Conservation (phyloP, 2,888 invertebrate species). For the Octonoba sinensis region DNA sequence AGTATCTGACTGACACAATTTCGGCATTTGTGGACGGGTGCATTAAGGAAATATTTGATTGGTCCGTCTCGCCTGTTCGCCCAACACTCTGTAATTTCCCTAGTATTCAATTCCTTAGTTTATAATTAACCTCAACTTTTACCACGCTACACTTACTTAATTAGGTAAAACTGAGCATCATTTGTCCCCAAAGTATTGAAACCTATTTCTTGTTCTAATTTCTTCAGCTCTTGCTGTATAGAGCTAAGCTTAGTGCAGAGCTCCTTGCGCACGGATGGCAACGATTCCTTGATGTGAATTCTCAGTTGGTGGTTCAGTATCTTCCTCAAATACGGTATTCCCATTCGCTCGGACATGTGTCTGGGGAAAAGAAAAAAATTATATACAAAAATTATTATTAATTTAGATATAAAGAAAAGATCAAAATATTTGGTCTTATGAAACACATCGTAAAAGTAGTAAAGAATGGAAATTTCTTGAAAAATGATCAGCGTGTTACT, state of each 20-base stretch:
- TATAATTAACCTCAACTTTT: not conserved
- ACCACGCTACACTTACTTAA: slow-evolving; percentile 5
- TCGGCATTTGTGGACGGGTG: too few relatives aligned
- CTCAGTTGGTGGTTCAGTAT: slow-evolving; percentile 97
- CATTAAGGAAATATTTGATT: too few relatives aligned
- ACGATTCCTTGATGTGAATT: slow-evolving; percentile 97
- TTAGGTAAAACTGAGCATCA: slow-evolving; percentile 15
- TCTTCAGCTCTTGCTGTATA: slow-evolving; percentile 65
- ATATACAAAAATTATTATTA: too few relatives aligned
- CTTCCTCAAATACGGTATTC: slow-evolving; percentile 95
- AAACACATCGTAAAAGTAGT: too few relatives aligned
- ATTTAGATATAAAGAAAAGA: too few relatives aligned
- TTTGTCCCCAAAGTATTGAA: not conserved
- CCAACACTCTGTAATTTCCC: not conserved
- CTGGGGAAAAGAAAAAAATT: slow-evolving; percentile 68
- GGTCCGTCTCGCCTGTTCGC: too few relatives aligned
- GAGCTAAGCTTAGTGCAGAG: slow-evolving; percentile 76
- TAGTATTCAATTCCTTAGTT: too few relatives aligned
- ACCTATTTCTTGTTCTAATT: slow-evolving; percentile 2
- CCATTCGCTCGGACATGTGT: slow-evolving; percentile 95
- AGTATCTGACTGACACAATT: too few relatives aligned
- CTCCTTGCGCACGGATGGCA: slow-evolving; percentile 94
- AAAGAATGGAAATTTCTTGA: too few relatives aligned
- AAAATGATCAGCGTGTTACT: too few relatives aligned
- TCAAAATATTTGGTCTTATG: too few relatives aligned